Base-by-base conservation (phyloP, 35 echinoderm and acorn worm species). In the Acanthaster planci region DNA sequence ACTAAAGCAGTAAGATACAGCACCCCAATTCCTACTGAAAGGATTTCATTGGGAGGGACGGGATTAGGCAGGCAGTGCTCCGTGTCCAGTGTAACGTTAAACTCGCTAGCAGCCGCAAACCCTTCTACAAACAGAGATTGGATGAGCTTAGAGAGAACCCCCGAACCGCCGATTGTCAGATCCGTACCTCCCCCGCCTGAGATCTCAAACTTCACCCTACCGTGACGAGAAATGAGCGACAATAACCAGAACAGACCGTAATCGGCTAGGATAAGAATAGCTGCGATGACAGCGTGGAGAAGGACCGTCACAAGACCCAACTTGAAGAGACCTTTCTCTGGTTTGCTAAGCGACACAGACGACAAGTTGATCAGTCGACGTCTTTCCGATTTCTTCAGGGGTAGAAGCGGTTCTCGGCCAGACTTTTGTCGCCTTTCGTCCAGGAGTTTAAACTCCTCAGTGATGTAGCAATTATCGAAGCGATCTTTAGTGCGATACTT, bases 381-480 rank as follows among this genome's bases (percentile, higher is more conserved):
- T 30, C 64, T 72, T 38, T 97, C 94, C 23, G 87, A 59, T 51
- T 97, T 97, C 59, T 97, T 97, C 32, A 97, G 72, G 23, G 94
- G 94, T 5, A 97, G 60, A 18, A 97, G 18, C 55, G 47, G 44
- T 16, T 88, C 39, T 52, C 51, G 82, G 14, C 86, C 86, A 36
- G 82, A 40, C 38, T 88, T 35, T 36, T 85, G 80, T 8, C 94
- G 76, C 56, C 77, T 67, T 1, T 51, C 67, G 60, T 97, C 94
- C 21, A 97, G 52, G 55, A 85, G 84, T 67, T 89, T 87, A 19
- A 92, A 97, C 23, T 88, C 82, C 8, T 52, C 38, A 2, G 94
- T 97, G 29, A 97, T 86, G 54, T 97, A 97, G 36, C 77, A 92
- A 53, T 97, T 97, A 83, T 97, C 94, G 72, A 97, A 97, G 10